These are phyloP conservation scores for Lycocorax pyrrhopterus DNA, from an alignment of 2,113 vertebrate species.

Conservation along the genomic window DNA sequence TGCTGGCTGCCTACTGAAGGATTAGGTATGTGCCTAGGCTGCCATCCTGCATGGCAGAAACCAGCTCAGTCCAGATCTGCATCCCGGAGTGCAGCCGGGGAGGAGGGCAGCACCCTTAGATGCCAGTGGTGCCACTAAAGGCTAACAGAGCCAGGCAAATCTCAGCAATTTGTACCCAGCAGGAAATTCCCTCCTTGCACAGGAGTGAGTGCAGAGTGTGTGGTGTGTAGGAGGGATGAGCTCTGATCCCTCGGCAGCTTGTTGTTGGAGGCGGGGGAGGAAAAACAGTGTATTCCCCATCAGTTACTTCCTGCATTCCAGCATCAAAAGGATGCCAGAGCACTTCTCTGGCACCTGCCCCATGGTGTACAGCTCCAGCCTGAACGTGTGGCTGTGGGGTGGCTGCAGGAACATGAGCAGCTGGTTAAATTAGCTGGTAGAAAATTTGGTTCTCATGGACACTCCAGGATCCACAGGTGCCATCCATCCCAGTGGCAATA, in stretches of 20 bases:
- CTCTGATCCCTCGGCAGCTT: background rate
- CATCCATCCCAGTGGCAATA: background rate
- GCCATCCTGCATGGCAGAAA: background rate
- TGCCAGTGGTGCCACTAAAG: background rate
- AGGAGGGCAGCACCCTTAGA: background rate
- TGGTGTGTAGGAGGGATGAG: background rate
- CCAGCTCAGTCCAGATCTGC: background rate
- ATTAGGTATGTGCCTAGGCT: background rate
- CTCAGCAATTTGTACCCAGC: background rate
- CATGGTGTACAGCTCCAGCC: background rate
- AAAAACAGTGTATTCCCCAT: background rate
- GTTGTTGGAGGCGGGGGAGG: accelerated
- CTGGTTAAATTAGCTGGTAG: background rate
- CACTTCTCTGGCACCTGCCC: background rate
- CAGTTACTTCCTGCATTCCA: background rate
- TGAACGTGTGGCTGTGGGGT: background rate
- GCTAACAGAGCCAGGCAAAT: background rate
- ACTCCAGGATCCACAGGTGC: background rate
- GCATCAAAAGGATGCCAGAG: background rate
- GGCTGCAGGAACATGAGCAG: background rate
- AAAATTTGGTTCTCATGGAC: background rate
- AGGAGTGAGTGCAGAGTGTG: background rate
- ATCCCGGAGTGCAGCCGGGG: background rate
- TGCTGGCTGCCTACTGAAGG: background rate
- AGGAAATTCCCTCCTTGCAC: background rate